Percentiles rank a stretch among this genome's conserved stretches.
Conservation (phyloP, 2,113 vertebrate species). For the Etheostoma cragini region DNA sequence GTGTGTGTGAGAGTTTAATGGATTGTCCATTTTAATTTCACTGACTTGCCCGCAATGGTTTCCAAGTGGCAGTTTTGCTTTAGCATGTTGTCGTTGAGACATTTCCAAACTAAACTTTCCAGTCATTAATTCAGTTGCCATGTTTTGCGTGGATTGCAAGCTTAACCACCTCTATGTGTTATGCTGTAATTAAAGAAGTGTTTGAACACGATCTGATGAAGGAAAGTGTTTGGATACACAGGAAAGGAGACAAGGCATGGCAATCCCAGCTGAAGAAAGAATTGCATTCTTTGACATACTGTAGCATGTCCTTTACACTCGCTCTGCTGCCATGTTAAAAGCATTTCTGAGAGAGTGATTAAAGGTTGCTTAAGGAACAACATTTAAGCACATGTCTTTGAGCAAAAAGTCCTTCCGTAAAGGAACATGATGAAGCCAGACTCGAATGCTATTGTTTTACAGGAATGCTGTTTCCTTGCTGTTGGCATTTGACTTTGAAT, state of each 20-base stretch:
- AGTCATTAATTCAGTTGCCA: constrained; percentile 62
- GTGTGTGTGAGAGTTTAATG: constrained; percentile 55
- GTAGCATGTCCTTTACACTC: constrained; percentile 66
- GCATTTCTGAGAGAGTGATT: constrained; percentile 59
- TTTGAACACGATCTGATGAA: constrained; percentile 65
- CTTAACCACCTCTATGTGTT: constrained; percentile 58
- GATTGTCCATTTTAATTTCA: constrained; percentile 67
- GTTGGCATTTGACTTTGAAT: constrained; percentile 53
- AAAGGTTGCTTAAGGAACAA: constrained; percentile 53
- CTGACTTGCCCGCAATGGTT: constrained; percentile 60
- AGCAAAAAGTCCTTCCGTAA: constrained; percentile 38
- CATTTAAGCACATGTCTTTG: constrained; percentile 29
- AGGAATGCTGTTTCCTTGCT: constrained; percentile 56
- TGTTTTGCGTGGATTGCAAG: constrained; percentile 53
- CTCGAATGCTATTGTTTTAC: constrained; percentile 73
- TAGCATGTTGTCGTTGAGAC: constrained; percentile 69
- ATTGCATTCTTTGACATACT: constrained; percentile 54
- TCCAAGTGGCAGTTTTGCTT: constrained; percentile 73
- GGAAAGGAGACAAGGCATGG: constrained; percentile 59
- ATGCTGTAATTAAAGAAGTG: constrained; percentile 69
- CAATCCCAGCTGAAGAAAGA: constrained; percentile 62
- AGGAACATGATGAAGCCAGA: constrained; percentile 54
- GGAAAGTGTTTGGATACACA: constrained; percentile 61
- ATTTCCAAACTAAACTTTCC: constrained; percentile 82
- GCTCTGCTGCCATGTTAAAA: constrained; percentile 60